A percentile compares a stretch with the other conserved stretches of the same genome.
Evolutionary conservation across 1,140 invertebrate genomes (phyloP).

Genomic region (Atta texana): DNA sequence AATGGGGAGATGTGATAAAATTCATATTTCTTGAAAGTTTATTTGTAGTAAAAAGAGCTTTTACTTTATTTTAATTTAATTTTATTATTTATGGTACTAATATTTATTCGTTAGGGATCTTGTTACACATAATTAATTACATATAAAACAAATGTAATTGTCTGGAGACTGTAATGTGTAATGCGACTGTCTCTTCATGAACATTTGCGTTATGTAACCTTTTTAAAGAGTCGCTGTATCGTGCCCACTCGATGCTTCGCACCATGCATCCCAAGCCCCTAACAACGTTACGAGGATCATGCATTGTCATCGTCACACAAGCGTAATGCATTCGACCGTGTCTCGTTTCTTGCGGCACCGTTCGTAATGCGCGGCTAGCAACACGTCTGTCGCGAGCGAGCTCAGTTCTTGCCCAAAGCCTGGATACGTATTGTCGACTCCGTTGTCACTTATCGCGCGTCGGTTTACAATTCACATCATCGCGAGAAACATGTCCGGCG

Average conservation of each 20-base stretch:
- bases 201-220: constrained; percentile 13
- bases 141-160: not conserved
- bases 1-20: not conserved
- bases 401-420: constrained; percentile 49
- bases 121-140: not conserved
- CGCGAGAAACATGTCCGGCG: constrained; percentile 38
- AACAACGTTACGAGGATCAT: constrained; percentile 39
- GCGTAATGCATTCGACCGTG: constrained; percentile 43
- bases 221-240: constrained; percentile 22
- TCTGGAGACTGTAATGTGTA: not conserved
- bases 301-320: constrained; percentile 50
- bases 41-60: not conserved
- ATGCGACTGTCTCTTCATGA: not conserved
- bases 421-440: constrained; percentile 15
- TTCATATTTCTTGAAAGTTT: not conserved
- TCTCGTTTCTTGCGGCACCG: constrained; percentile 47
- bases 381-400: constrained; percentile 43
- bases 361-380: constrained; percentile 54
- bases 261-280: constrained; percentile 23
- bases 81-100: not conserved
- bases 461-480: constrained; percentile 52
- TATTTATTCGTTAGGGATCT: not conserved
- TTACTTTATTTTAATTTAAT: not conserved
- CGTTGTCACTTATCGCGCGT: constrained; percentile 46
- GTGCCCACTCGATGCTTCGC: not conserved